phyloP scores from a whole-genome alignment of 1,140 invertebrate species.

The Bombus ignitus region DNA sequence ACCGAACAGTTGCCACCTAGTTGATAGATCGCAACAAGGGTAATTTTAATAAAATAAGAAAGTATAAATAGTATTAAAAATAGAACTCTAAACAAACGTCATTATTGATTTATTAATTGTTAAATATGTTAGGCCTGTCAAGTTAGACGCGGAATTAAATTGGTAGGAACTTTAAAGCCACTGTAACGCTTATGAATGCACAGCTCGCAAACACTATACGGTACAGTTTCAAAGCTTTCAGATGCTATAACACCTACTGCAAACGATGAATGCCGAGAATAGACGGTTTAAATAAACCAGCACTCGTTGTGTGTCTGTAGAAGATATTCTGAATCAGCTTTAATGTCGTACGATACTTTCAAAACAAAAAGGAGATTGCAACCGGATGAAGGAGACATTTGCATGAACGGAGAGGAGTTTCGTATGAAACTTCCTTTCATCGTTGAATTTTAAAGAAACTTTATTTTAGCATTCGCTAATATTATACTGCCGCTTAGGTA shows the following conservation, averaged over 20 bases:
- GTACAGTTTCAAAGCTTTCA: neutral
- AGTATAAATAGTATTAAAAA: no score
- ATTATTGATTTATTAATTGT: no score
- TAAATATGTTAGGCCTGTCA: no score
- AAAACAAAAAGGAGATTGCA: slow-evolving; percentile 5
- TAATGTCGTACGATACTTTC: neutral
- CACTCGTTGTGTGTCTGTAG: neutral
- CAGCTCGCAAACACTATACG: neutral
- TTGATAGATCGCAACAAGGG: no score
- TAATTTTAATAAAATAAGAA: no score
- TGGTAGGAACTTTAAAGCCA: neutral
- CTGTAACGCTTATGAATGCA: neutral
- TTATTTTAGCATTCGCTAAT: no score
- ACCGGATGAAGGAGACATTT: neutral
- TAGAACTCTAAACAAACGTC: no score
- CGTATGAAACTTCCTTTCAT: neutral
- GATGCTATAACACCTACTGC: neutral
- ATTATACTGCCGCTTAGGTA: neutral
- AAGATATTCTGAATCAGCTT: slow-evolving; percentile 5
- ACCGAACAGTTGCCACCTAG: no score
- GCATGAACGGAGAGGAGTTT: neutral
- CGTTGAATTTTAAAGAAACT: neutral
- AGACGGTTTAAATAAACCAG: neutral
- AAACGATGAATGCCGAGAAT: slow-evolving; percentile 6
- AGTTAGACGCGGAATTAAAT: neutral